Evolutionary conservation across 2,888 invertebrate genomes (phyloP).

Genomic region (Acanthopleura granulata): DNA sequence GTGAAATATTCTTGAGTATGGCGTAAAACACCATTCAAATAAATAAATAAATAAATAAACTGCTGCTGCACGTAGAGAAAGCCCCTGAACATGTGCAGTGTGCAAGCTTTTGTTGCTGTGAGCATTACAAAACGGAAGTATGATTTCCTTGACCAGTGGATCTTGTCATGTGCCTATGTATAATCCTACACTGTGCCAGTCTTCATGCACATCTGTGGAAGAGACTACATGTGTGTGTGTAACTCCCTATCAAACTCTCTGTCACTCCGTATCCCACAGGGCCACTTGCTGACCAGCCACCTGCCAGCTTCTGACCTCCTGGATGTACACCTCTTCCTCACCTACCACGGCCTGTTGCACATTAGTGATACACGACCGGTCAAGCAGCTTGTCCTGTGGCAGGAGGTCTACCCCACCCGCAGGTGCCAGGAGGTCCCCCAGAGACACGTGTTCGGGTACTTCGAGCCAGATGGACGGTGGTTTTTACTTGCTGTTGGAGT

Average conservation of each 20-base stretch:
- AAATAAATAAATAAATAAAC: neutral
- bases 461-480: conserved; percentile 64
- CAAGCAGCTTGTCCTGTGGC: conserved; percentile 65
- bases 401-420: conserved; percentile 63
- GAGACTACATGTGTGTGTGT: neutral
- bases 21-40: no score
- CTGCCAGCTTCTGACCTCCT: conserved; percentile 81
- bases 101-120: neutral
- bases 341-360: conserved; percentile 81
- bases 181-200: no score
- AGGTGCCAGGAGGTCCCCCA: conserved; percentile 53
- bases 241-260: conserved; percentile 18
- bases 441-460: conserved; percentile 61
- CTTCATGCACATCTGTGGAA: no score
- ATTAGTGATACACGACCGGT: conserved; percentile 45
- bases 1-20: no score
- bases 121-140: no score
- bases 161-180: no score
- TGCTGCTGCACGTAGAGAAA: no score
- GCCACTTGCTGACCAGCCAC: conserved; percentile 84
- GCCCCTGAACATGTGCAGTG: no score
- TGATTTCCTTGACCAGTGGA: no score
- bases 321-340: conserved; percentile 82
- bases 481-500: conserved; percentile 65
- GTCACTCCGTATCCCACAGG: conserved; percentile 65